phyloP scores from a whole-genome alignment of 2,113 vertebrate genomes.

The Labeo catla region DNA sequence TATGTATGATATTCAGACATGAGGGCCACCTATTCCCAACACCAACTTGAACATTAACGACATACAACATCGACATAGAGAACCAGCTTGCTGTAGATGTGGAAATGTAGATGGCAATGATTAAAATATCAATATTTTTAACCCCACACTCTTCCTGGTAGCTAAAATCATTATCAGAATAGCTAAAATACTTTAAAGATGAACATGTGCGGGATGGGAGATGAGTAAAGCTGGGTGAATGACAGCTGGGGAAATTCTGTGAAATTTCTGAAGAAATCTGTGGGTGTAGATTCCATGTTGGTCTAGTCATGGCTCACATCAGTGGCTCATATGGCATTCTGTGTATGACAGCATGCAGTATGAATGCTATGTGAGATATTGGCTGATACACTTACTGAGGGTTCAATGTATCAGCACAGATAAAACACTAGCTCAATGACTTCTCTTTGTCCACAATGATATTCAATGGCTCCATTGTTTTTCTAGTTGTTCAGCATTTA shows the following conservation, averaged over 20 bases:
- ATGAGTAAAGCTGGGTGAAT: neutral
- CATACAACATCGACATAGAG: neutral
- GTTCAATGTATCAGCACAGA: slow-evolving; percentile 34
- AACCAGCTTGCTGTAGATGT: neutral
- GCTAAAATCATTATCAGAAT: neutral
- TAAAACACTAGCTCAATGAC: slow-evolving; percentile 9
- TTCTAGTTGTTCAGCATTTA: neutral
- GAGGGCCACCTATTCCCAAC: neutral
- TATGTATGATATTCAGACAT: slow-evolving; percentile 34
- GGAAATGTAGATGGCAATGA: neutral
- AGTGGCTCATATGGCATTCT: neutral
- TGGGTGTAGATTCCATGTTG: neutral
- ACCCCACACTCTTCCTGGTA: neutral
- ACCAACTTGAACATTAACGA: neutral
- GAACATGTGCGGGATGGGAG: neutral
- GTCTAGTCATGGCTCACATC: neutral
- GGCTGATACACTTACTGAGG: slow-evolving; percentile 45
- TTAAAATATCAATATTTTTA: neutral
- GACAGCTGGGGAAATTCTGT: neutral
- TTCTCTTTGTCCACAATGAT: neutral
- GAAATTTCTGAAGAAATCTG: neutral
- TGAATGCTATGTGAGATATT: slow-evolving; percentile 37
- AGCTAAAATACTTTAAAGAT: neutral
- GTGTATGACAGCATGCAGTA: slow-evolving; percentile 31
- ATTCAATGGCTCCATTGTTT: neutral